These are phyloP conservation scores for Eulemur albifrons DNA, from an alignment of 2,797 vertebrate species.

Conservation along the genomic window DNA sequence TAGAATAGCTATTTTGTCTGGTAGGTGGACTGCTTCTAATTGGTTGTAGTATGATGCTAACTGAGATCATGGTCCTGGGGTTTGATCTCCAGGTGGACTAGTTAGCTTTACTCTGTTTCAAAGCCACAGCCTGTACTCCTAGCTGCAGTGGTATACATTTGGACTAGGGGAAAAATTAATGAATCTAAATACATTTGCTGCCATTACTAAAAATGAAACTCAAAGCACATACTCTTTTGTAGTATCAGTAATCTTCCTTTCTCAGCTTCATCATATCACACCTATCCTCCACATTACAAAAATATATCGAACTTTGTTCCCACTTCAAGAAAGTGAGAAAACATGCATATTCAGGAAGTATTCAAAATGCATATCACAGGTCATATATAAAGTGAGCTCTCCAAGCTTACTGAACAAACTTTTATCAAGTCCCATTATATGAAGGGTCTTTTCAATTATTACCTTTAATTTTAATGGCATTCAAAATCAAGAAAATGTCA, in stretches of 20 bases:
- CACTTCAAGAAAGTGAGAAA: neutral
- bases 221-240: constrained; percentile 9
- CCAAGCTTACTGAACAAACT: neutral
- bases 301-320: constrained; percentile 32
- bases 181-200: constrained; percentile 51
- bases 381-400: neutral
- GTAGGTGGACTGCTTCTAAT: constrained; percentile 62
- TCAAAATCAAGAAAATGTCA: constrained; percentile 41
- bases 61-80: constrained; percentile 48
- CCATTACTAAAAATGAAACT: constrained; percentile 53
- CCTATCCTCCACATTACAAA: neutral
- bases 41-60: constrained; percentile 64
- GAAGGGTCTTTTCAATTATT: constrained; percentile 24
- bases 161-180: constrained; percentile 48
- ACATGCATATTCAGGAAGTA: constrained; percentile 22
- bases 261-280: neutral
- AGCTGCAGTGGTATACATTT: constrained; percentile 40
- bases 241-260: constrained; percentile 28
- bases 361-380: neutral
- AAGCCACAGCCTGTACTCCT: constrained; percentile 36
- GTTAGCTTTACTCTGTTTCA: constrained; percentile 55
- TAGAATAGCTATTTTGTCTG: constrained; percentile 61
- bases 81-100: constrained; percentile 57
- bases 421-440: neutral
- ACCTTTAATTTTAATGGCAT: neutral